Base-by-base conservation (phyloP, 2,113 vertebrate species). In the Butastur rufipennis region DNA sequence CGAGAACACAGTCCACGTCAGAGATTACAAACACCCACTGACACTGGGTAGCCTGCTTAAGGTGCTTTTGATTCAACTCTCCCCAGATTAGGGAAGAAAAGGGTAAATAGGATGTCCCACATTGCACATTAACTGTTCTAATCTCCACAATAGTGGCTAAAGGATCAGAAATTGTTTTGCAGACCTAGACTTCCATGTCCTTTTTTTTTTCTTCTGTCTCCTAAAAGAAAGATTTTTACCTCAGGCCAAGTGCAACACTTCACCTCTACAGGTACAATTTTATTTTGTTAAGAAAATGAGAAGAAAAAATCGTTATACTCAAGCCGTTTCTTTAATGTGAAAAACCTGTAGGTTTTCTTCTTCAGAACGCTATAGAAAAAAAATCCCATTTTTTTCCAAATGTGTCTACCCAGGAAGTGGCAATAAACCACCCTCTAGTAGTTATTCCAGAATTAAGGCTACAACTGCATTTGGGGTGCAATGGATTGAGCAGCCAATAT, bases 191-290 rank as follows among this genome's bases (percentile, higher is more conserved):
- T 67, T 91, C n/a, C 2, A 86, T 65, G 93, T 93, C 68, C n/a
- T 56, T 29, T 56, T 8, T 26, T 88, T 86, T 56, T 87, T 1
- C 4, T 74, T 65, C 43, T 38, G 53, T 32, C 18, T 72, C 40
- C 48, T 47, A 42, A 38, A 92, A 82, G 56, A 71, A 82, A 66
- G n/a, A 72, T 68, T 90, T 59, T 82, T 82, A 80, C 34, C 31
- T 83, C 63, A 86, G 67, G 62, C 71, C 75, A 88, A 88, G 43
- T 40, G 40, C 40, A 90, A 83, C 47, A 55, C 23, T 58, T 92
- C 43, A 74, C 79, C 32, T 94, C 71, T 55, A 16, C 0, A 0
- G 34, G 29, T 27, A 75, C 0, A 0, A 86, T 88, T 72, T 77
- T 68, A 65, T 84, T 91, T 77, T 73, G 63, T 22, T 86, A 84